These are phyloP conservation scores for Aricia artaxerxes DNA, from an alignment of 2,888 invertebrate genomes.

Conservation along the genomic window DNA sequence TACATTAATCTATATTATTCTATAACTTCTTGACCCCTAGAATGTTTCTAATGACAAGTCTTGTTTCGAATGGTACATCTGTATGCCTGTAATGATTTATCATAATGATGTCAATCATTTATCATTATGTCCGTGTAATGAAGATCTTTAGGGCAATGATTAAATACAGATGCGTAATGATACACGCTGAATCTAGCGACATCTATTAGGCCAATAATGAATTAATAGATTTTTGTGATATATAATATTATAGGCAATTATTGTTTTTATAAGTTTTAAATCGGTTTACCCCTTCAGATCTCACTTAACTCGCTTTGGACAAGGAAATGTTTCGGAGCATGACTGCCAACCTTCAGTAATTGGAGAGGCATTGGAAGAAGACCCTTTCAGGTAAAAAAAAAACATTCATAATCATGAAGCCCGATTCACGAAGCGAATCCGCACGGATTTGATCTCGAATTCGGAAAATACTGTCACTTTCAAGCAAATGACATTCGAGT, in stretches of 20 bases:
- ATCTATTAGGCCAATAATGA: slow-evolving; percentile 35
- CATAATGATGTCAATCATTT: slow-evolving; percentile 31
- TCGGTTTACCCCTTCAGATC: too few species aligned
- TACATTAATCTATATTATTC: not conserved
- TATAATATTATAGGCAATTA: too few species aligned
- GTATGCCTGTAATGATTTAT: slow-evolving; percentile 28
- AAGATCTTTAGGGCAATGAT: slow-evolving; percentile 26
- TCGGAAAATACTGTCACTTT: too few species aligned
- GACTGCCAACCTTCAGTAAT: too few species aligned
- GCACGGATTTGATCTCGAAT: too few species aligned
- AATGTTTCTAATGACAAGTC: slow-evolving; percentile 12
- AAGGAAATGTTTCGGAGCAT: too few species aligned
- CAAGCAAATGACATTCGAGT: too few species aligned
- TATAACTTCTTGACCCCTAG: not conserved
- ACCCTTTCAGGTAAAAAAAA: too few species aligned
- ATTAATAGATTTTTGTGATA: slow-evolving; percentile 11
- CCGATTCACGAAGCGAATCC: too few species aligned
- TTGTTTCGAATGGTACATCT: slow-evolving; percentile 22
- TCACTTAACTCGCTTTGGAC: too few species aligned
- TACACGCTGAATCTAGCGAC: slow-evolving; percentile 36
- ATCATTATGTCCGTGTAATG: slow-evolving; percentile 30
- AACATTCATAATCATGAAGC: too few species aligned
- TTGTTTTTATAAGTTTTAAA: not conserved
- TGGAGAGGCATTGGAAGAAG: too few species aligned
- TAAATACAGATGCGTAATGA: slow-evolving; percentile 7